Conservation (phyloP, 2,888 invertebrate genomes). For the Euspilapteryx auroguttella region DNA sequence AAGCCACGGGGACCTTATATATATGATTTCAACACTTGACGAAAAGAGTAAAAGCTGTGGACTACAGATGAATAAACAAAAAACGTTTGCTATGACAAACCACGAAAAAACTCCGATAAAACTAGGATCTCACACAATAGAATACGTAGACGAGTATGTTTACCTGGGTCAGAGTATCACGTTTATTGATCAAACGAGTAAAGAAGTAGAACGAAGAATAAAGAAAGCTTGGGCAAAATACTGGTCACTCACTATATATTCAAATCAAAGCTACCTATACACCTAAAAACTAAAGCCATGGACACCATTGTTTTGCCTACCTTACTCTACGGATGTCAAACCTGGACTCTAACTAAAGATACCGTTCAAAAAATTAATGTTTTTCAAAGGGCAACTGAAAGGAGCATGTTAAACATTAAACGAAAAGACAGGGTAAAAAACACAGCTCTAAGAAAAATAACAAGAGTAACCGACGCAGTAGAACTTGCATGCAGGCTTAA, state of each 20-base stretch:
- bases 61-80: slow-evolving; percentile 1
- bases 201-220: slow-evolving; percentile 6
- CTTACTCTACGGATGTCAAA: slow-evolving; percentile 3
- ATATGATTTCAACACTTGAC: slow-evolving; percentile 2
- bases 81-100: slow-evolving; percentile 4
- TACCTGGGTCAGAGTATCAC: slow-evolving; percentile 5
- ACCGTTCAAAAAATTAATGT: slow-evolving; percentile 1
- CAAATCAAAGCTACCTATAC: slow-evolving; percentile 3
- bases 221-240: slow-evolving; percentile 4
- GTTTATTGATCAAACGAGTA: slow-evolving; percentile 2
- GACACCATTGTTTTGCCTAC: slow-evolving; percentile 1
- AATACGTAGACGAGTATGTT: slow-evolving; percentile 3
- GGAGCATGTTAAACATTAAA: slow-evolving; percentile 1
- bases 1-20: slow-evolving; percentile 1
- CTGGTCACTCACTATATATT: slow-evolving; percentile 6
- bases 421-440: slow-evolving; percentile 1
- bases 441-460: neutral
- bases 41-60: slow-evolving; percentile 2
- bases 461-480: neutral
- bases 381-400: slow-evolving; percentile 2
- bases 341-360: slow-evolving; percentile 1
- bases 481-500: neutral
- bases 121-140: neutral
- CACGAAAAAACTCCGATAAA: neutral
- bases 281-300: slow-evolving; percentile 3